phyloP scores from a whole-genome alignment of 2,888 invertebrate species.

The Criorhina ranunculi region DNA sequence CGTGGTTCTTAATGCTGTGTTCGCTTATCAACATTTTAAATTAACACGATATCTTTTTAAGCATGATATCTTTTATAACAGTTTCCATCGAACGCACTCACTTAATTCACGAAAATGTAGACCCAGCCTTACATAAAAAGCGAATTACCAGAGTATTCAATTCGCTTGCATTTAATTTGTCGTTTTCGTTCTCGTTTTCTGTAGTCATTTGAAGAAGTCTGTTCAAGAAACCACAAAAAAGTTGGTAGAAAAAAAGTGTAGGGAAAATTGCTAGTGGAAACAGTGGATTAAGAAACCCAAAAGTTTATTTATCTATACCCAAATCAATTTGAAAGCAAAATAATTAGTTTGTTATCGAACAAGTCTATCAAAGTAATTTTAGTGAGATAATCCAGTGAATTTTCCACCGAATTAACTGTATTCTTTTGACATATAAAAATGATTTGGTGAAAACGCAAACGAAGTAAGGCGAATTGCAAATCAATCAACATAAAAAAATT shows the following conservation, averaged over 20 bases:
- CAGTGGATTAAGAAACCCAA: slow-evolving; percentile 41
- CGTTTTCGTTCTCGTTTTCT: slow-evolving; percentile 39
- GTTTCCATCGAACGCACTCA: slow-evolving; percentile 4
- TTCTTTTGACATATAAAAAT: slow-evolving; percentile 30
- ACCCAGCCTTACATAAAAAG: slow-evolving; percentile 13
- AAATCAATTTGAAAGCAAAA: slow-evolving; percentile 29
- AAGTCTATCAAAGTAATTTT: not conserved
- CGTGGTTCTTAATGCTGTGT: too few species aligned
- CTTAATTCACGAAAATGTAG: not conserved
- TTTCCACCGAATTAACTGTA: slow-evolving; percentile 44
- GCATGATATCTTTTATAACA: not conserved
- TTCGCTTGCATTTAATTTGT: slow-evolving; percentile 54
- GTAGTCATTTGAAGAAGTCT: slow-evolving; percentile 66
- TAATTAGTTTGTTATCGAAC: not conserved
- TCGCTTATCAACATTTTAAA: too few species aligned
- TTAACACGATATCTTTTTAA: too few species aligned
- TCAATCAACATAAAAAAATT: slow-evolving; percentile 59
- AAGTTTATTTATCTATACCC: slow-evolving; percentile 40
- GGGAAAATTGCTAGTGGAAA: slow-evolving; percentile 61
- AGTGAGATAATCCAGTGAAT: slow-evolving; percentile 26
- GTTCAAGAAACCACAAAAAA: slow-evolving; percentile 45
- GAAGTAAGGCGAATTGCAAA: slow-evolving; percentile 65
- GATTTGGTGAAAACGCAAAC: slow-evolving; percentile 54
- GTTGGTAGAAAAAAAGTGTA: slow-evolving; percentile 39
- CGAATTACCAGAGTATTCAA: slow-evolving; percentile 43